phyloP scores from a whole-genome alignment of 1,140 invertebrate genomes.

The Subanguina moxae region DNA sequence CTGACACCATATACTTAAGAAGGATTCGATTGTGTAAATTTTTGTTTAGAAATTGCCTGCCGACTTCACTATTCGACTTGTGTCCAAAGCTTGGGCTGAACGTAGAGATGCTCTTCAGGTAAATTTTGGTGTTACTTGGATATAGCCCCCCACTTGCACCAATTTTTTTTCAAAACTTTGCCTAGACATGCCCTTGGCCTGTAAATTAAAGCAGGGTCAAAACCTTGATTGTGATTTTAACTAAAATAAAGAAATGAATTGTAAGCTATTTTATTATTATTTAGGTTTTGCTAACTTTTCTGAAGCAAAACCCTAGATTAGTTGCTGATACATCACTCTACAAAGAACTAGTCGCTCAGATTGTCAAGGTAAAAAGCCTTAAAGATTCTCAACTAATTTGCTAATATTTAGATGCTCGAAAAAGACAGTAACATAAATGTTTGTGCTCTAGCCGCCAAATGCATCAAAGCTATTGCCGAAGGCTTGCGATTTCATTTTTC shows the following conservation, averaged over 20 bases:
- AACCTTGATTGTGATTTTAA: too few species aligned
- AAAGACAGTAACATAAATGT: constrained; percentile 93
- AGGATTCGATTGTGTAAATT: too few species aligned
- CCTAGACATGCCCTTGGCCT: too few species aligned
- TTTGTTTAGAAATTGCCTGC: constrained; percentile 72
- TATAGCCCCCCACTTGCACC: too few species aligned
- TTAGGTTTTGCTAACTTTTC: neutral
- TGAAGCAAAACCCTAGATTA: neutral
- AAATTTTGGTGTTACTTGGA: constrained; percentile 70
- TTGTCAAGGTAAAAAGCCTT: constrained; percentile 85
- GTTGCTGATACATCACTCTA: neutral
- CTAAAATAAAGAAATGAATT: too few species aligned
- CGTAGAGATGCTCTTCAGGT: constrained; percentile 81
- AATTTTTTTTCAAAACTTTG: too few species aligned
- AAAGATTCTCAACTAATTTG: constrained; percentile 66
- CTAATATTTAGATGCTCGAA: constrained; percentile 70
- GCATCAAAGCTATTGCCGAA: constrained; percentile 73
- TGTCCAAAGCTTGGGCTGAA: constrained; percentile 94
- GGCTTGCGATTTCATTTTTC: constrained; percentile 80
- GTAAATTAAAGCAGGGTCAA: too few species aligned
- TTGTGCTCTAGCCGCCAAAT: constrained; percentile 78
- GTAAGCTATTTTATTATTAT: constrained; percentile 52
- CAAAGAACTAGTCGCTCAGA: constrained; percentile 20
- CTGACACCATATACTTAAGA: too few species aligned
- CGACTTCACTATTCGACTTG: constrained; percentile 85